Conservation (phyloP, 1,140 invertebrate species). For the Battus philenor region DNA sequence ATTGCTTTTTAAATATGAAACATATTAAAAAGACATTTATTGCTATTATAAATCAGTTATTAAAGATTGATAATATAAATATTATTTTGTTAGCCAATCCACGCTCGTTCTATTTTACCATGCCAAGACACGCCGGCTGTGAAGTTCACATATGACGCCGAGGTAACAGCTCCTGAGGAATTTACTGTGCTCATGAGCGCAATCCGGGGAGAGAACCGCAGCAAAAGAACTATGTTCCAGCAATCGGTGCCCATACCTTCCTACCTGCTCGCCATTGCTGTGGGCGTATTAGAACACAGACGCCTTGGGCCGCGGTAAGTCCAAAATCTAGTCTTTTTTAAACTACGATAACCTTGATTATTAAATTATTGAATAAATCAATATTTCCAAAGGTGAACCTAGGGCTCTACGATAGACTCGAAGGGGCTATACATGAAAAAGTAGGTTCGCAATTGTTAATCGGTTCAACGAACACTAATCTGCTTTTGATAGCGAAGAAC, state of each 20-base stretch:
- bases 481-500: too few relatives aligned
- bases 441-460: too few relatives aligned
- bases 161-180: slow-evolving; percentile 85
- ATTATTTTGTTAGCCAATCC: slow-evolving; percentile 83
- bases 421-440: too few relatives aligned
- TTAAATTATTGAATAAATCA: too few relatives aligned
- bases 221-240: slow-evolving; percentile 77
- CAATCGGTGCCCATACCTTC: slow-evolving; percentile 87
- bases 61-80: not conserved
- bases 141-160: slow-evolving; percentile 91
- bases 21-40: too few relatives aligned
- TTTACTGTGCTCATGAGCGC: slow-evolving; percentile 95
- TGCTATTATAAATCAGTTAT: not conserved
- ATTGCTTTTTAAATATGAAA: not conserved
- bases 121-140: slow-evolving; percentile 97
- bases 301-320: slow-evolving; percentile 82
- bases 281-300: slow-evolving; percentile 87
- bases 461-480: too few relatives aligned
- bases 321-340: too few relatives aligned
- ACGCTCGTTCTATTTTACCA: slow-evolving; percentile 91
- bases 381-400: too few relatives aligned
- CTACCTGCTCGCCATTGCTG: slow-evolving; percentile 91
- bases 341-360: too few relatives aligned
- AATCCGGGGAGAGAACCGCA: slow-evolving; percentile 73
- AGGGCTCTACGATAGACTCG: too few relatives aligned